Base-by-base conservation (phyloP, 2,888 invertebrate genomes). In the Nemotelus pantherinus region DNA sequence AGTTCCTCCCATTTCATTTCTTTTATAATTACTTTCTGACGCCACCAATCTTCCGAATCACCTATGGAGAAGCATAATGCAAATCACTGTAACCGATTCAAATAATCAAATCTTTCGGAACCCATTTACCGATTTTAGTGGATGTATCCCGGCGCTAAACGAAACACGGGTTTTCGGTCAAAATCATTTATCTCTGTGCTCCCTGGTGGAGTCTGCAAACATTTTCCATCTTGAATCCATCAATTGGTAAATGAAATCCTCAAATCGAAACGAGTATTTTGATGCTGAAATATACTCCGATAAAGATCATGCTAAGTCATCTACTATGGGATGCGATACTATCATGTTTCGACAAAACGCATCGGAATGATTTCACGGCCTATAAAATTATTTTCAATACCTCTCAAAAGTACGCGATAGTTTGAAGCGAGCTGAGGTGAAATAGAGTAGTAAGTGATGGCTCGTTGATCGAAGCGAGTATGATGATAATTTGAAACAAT, bases 101-200 rank as follows among this genome's bases (percentile, higher is more conserved):
- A 44, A 74, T 48, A 48, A 63, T 55, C 10, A 55, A 70, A 39
- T 70, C 70, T 9, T 58, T 60, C 47, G 45, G 60, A 58, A 43
- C 25, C 41, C 58, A 58, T 60, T 60, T 58, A 72, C 10, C 60
- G 58, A 58, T 58, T 72, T 45, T 39, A 48, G 74, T 74, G 48
- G 74, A 63, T 60, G 74, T 74, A 63, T 47, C 60, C 74, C 74
- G 74, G 74, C 74, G 74, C 74, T 74, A 74, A 74, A 74, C 63
- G 53, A 74, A 74, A 74, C 74, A 74, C 74, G 41, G 63, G 74
- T 74, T 47, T 63, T 63, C 63, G 63, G 74, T 74, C 39, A 63
- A 74, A 74, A 74, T 74, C 74, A 74, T 74, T 74, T 74, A 74
- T 74, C 60, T 48, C 10, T 10, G 39, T 48, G 63, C 60, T 63